These are phyloP conservation scores for Ptilorrhoa leucosticta DNA, from an alignment of 2,113 vertebrate species.

Conservation along the genomic window DNA sequence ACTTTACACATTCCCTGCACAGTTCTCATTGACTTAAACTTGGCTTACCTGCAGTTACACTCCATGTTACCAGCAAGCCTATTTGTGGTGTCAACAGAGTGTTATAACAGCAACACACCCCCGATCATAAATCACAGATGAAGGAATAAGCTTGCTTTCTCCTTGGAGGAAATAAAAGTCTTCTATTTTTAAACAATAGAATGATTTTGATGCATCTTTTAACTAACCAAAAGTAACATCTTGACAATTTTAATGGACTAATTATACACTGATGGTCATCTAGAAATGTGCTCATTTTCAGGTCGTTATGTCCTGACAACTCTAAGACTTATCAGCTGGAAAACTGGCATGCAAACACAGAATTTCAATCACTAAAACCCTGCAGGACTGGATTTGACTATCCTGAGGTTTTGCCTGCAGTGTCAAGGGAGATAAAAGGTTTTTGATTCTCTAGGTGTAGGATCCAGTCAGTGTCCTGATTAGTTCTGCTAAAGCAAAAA, in stretches of 20 bases:
- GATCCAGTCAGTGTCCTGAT: not conserved
- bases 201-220: slow-evolving; percentile 70
- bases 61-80: not conserved
- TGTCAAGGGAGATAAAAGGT: not conserved
- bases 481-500: not conserved
- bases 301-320: slow-evolving; percentile 63
- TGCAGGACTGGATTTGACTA: slow-evolving; percentile 13
- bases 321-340: slow-evolving; percentile 63
- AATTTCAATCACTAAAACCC: slow-evolving; percentile 65
- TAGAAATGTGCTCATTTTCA: slow-evolving; percentile 63
- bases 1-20: not conserved
- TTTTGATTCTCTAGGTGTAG: not conserved
- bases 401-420: not conserved
- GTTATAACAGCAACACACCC: not conserved
- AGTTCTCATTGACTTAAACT: not conserved
- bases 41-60: not conserved
- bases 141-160: slow-evolving; percentile 28
- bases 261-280: slow-evolving; percentile 70
- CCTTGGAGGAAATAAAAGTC: not conserved
- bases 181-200: slow-evolving; percentile 33
- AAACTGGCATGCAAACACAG: slow-evolving; percentile 57
- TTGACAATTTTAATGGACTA: slow-evolving; percentile 72
- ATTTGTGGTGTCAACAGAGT: not conserved
- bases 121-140: slow-evolving; percentile 34
- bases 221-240: slow-evolving; percentile 71